Evolutionary conservation across 1,140 invertebrate species (phyloP), one percentile per base, ranked within the genome.

Genomic region (Pinna nobilis): DNA sequence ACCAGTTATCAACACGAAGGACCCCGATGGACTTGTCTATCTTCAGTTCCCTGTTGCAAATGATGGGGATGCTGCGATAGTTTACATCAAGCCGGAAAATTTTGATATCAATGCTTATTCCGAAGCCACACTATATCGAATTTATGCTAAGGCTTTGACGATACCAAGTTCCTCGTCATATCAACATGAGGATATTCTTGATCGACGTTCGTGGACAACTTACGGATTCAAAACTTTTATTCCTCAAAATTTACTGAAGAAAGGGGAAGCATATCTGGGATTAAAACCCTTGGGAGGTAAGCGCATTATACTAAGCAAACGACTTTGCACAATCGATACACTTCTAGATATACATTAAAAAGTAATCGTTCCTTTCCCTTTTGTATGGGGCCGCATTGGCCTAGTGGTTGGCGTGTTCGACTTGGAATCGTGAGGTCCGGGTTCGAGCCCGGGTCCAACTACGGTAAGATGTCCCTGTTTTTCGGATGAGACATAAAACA

Each of bases 11-110:
- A 35, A 57, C 4, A 50, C 70, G 7, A 55, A 41, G 0, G 61
- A 66, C 37, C 66, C 73, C 1, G 73, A 75, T 15, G 5, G 35
- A 35, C 65, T 75, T 66, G 20, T 75, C 18, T 75, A 75, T 41
- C 53, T 64, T 18, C 30, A 23, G 1, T 70, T 65, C 66, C 39
- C 69, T 20, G 51, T 75, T 1, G 2, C 23, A n/a, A 61, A 57
- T 32, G 60, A 39, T 32, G 57, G 66, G 0, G 60, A 70, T 23
- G 66, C 61, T 15, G 30, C 44, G 9, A 25, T 75, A 5, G 47
- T 63, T 28, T 75, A 70, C 25, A 32, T 75, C 7, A 47, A 59
- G 33, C 41, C 61, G 1, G 59, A 70, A 20, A 70, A 61, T 37
- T 61, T 70, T 25, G 53, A 70, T 32, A 49, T 61, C 3, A 39